Evolutionary conservation across 1,140 invertebrate species (phyloP), one percentile per base, ranked within the genome.

Genomic region (Himalopsyche phryganea): DNA sequence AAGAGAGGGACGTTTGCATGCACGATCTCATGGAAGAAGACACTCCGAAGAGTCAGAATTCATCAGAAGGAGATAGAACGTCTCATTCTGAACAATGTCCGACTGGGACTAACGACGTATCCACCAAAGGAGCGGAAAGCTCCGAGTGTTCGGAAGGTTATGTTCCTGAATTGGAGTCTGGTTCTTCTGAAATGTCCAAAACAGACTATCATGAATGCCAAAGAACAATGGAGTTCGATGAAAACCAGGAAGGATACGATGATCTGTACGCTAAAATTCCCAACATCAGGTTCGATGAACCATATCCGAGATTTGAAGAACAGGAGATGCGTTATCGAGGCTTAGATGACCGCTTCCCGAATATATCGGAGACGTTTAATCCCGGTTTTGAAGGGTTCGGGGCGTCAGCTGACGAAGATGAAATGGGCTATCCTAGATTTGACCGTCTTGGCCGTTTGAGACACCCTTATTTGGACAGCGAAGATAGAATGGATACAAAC

Each of bases 121-220:
- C 65, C 55, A 44, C 65, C 55, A 58, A 70, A 64, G 58, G 72
- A 59, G 56, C 70, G 58, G 81, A 83, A 59, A 83, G 81, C 59
- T 82, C 81, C 0, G 81, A 83, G 67, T 83, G 81, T 65, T 83
- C 81, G 0, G 84, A 85, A 62, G 84, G 83, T 42, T 86, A 86
- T 66, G 69, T 83, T 48, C 83, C 83, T 2, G 84, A 85, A 69
- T 79, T 83, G 6, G 83, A 85, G 68, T 85, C 83, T 2, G 79
- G 80, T 5, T 82, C 80, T 17, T 82, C 81, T 4, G 81, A 83
- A 71, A 71, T 81, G 51, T 82, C 81, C 1, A 82, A 82, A 65
- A 73, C 66, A 19, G 76, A 77, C 63, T 76, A 72, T 40, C 74
- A 77, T 61, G 70, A 76, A 60, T 74, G 71, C 52, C 73, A 81